A percentile compares a stretch with the other conserved stretches of the same genome.
phyloP scores from a whole-genome alignment of 2,888 invertebrate species.

The Epinotia demarniana region DNA sequence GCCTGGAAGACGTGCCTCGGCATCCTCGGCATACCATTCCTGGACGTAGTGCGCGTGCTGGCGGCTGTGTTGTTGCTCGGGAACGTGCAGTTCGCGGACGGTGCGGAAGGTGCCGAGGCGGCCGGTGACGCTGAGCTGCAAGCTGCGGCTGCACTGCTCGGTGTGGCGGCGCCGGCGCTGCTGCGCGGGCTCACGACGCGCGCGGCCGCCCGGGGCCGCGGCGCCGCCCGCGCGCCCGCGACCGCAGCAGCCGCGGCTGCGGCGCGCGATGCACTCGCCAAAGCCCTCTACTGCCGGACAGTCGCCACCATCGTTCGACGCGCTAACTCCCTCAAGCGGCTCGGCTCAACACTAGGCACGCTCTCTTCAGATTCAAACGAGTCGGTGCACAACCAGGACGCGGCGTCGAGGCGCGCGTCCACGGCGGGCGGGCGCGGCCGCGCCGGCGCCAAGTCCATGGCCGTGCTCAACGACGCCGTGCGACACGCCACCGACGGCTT shows the following conservation, averaged over 20 bases:
- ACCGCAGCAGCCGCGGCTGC: slow-evolving; percentile 94
- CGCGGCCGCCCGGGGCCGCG: slow-evolving; percentile 90
- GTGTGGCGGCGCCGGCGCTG: slow-evolving; percentile 88
- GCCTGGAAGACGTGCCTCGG: slow-evolving; percentile 97
- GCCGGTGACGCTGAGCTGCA: slow-evolving; percentile 93
- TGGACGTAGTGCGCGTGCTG: slow-evolving; percentile 96
- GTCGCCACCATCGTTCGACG: slow-evolving; percentile 97
- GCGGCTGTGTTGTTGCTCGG: slow-evolving; percentile 96
- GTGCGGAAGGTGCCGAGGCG: slow-evolving; percentile 90
- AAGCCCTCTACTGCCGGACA: slow-evolving; percentile 96
- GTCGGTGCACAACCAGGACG: slow-evolving; percentile 95
- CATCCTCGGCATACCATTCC: slow-evolving; percentile 95
- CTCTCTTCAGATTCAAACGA: slow-evolving; percentile 96
- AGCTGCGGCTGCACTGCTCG: slow-evolving; percentile 90
- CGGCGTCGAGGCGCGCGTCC: slow-evolving; percentile 93
- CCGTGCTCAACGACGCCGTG: slow-evolving; percentile 95
- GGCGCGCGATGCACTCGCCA: slow-evolving; percentile 95
- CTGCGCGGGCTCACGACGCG: slow-evolving; percentile 93
- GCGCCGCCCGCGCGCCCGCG: slow-evolving; percentile 92
- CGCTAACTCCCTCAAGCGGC: slow-evolving; percentile 95
- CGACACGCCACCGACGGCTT: slow-evolving; percentile 97
- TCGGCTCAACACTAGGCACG: slow-evolving; percentile 93
- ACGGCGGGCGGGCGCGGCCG: slow-evolving; percentile 89
- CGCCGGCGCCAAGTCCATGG: slow-evolving; percentile 95
- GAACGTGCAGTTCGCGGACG: slow-evolving; percentile 95